Percentiles rank a stretch among this genome's conserved stretches.
phyloP scores from a whole-genome alignment of 2,888 invertebrate genomes.

The Lasioglossum leucozonium region DNA sequence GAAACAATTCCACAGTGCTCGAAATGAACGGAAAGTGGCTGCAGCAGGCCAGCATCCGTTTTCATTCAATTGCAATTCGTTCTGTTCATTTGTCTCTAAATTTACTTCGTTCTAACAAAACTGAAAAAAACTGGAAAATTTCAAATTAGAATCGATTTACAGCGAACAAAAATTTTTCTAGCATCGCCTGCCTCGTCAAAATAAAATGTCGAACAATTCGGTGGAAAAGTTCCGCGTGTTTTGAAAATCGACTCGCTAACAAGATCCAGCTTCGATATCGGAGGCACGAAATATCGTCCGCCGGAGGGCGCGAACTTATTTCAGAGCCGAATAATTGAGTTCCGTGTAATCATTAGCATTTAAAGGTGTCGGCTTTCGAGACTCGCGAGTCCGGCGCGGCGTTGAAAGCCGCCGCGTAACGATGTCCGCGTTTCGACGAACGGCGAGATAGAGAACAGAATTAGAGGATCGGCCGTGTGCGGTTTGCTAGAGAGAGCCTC shows the following conservation, averaged over 20 bases:
- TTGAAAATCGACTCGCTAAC: neutral
- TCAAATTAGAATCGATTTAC: too few species aligned
- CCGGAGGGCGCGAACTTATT: neutral
- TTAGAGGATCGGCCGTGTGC: slow-evolving; percentile 27
- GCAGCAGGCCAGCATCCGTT: too few species aligned
- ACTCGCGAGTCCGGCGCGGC: slow-evolving; percentile 16
- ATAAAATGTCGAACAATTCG: neutral
- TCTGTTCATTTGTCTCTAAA: neutral
- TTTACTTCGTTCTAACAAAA: neutral
- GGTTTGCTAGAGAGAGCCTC: slow-evolving; percentile 41
- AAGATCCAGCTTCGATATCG: neutral
- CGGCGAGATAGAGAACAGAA: slow-evolving; percentile 46
- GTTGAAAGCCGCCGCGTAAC: slow-evolving; percentile 35
- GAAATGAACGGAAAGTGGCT: too few species aligned
- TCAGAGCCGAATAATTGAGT: slow-evolving; percentile 37
- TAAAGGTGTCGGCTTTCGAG: slow-evolving; percentile 36
- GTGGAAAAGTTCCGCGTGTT: neutral
- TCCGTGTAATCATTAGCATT: slow-evolving; percentile 53
- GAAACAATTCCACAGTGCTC: neutral
- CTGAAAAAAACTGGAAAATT: neutral
- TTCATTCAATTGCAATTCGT: too few species aligned
- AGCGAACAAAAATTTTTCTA: too few species aligned
- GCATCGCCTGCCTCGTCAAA: neutral
- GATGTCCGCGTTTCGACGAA: slow-evolving; percentile 45
- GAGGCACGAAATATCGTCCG: neutral